phyloP scores from a whole-genome alignment of 2,797 vertebrate species.

The Euthynnus affinis region DNA sequence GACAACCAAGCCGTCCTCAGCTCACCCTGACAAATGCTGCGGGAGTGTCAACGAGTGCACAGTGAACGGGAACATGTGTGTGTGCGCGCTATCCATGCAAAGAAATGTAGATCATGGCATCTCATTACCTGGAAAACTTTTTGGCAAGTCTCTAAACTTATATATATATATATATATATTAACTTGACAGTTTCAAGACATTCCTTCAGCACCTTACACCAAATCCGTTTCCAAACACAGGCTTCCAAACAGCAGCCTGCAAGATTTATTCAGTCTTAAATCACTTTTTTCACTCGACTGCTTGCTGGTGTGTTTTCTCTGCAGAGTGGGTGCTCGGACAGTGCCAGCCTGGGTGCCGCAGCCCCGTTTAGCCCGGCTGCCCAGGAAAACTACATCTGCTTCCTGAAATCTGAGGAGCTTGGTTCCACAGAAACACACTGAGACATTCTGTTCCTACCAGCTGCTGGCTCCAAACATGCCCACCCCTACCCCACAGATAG shows the following conservation, averaged over 20 bases:
- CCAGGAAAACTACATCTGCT: constrained; percentile 70
- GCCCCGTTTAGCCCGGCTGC: constrained; percentile 31
- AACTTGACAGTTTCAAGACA: constrained; percentile 33
- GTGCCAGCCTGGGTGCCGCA: constrained; percentile 35
- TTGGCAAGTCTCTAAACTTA: constrained; percentile 37
- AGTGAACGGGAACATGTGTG: neutral
- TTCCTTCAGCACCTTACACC: constrained; percentile 29
- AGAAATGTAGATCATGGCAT: constrained; percentile 40
- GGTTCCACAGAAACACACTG: constrained; percentile 55
- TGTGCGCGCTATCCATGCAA: constrained; percentile 29
- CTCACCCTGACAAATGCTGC: constrained; percentile 71
- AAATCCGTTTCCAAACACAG: constrained; percentile 14
- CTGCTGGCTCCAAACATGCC: constrained; percentile 73
- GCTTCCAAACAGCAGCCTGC: constrained; percentile 8
- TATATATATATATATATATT: too few relatives aligned
- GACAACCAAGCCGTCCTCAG: constrained; percentile 60
- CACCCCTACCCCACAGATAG: constrained; percentile 54
- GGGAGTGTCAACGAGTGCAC: constrained; percentile 65
- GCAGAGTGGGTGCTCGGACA: constrained; percentile 14
- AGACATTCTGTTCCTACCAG: constrained; percentile 86
- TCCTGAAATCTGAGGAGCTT: constrained; percentile 82
- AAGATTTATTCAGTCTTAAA: constrained; percentile 13
- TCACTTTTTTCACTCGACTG: constrained; percentile 16
- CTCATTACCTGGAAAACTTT: constrained; percentile 46
- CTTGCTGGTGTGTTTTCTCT: constrained; percentile 25